Conservation (phyloP, 2,113 vertebrate species). For the Mobula birostris region DNA sequence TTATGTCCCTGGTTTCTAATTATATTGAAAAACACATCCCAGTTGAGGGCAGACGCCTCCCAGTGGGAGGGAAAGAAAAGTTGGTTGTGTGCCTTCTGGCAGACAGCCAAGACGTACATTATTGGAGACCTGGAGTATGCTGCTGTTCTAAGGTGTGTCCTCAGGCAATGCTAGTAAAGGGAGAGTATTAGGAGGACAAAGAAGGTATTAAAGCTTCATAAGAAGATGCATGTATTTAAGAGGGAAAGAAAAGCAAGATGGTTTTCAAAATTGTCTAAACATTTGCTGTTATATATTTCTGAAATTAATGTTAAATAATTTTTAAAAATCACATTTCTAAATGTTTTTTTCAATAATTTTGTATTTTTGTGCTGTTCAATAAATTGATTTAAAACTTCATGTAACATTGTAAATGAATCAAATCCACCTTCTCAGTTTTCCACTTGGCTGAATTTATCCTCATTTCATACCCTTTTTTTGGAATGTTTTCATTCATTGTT, state of each 20-base stretch:
- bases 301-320: neutral
- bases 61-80: conserved; percentile 28
- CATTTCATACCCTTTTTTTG: neutral
- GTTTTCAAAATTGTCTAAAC: conserved; percentile 2
- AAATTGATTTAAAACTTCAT: neutral
- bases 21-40: conserved; percentile 19
- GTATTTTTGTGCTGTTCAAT: neutral
- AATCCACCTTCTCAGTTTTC: neutral
- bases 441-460: neutral
- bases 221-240: neutral
- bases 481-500: neutral
- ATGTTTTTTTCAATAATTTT: neutral
- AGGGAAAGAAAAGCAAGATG: neutral
- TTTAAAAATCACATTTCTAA: neutral
- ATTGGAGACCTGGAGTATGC: conserved; percentile 17
- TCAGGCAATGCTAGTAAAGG: conserved; percentile 8
- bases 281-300: conserved; percentile 4
- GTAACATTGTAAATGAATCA: neutral
- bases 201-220: neutral
- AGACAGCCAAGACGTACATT: conserved; percentile 32
- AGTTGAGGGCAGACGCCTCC: conserved; percentile 12
- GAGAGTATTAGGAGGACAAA: conserved; percentile 26
- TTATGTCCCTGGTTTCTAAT: conserved; percentile 30
- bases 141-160: conserved; percentile 17
- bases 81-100: conserved; percentile 36